Percentiles rank a stretch among this genome's conserved stretches.
phyloP scores from a whole-genome alignment of 2,113 vertebrate species.

The Megalops atlanticus region DNA sequence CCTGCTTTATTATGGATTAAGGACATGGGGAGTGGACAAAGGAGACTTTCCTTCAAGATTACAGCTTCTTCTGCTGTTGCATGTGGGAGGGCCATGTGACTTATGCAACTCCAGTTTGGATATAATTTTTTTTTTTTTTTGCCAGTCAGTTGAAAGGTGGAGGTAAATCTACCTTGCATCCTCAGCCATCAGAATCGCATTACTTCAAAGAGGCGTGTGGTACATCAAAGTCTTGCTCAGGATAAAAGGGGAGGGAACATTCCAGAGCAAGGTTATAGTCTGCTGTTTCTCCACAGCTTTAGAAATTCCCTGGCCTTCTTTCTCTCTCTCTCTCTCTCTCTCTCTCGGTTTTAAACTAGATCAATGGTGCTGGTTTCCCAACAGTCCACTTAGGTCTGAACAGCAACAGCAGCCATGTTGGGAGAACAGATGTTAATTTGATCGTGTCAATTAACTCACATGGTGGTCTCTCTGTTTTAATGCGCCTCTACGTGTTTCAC shows the following conservation, averaged over 20 bases:
- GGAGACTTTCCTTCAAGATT: not conserved
- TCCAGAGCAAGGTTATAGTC: not conserved
- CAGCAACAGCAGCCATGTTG: too few relatives aligned
- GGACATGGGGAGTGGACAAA: not conserved
- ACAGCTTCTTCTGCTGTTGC: not conserved
- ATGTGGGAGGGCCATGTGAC: not conserved
- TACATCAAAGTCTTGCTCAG: not conserved
- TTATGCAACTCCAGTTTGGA: not conserved
- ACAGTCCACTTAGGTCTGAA: too few relatives aligned
- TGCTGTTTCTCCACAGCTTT: too few relatives aligned
- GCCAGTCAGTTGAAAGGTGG: not conserved
- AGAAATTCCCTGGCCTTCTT: too few relatives aligned
- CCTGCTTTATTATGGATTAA: not conserved
- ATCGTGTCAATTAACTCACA: not conserved
- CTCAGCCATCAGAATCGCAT: slow-evolving; percentile 3
- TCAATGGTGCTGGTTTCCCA: too few relatives aligned
- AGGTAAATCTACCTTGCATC: not conserved
- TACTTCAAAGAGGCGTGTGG: not conserved
- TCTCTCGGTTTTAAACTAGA: too few relatives aligned
- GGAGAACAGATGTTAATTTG: too few relatives aligned
- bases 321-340: too few relatives aligned
- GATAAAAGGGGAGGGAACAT: not conserved
- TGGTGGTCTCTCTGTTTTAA: not conserved
- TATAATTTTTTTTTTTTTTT: too few relatives aligned
- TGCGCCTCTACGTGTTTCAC: not conserved